phyloP scores from a whole-genome alignment of 2,888 invertebrate species.

The Embidobia sp. region DNA sequence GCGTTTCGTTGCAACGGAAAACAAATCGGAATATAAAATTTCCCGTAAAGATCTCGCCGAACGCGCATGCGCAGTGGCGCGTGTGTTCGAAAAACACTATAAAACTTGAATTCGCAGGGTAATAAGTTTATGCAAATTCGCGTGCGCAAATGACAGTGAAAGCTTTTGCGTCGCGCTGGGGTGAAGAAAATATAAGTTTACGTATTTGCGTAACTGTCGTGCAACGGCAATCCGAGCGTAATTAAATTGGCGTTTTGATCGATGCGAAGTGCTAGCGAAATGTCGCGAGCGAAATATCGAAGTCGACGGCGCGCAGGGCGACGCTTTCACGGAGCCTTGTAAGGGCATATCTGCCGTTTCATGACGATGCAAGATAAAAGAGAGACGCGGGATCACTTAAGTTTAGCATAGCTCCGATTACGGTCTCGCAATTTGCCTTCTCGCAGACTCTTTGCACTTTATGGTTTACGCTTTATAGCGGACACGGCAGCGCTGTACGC shows the following conservation, averaged over 20 bases:
- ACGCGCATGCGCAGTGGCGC: too few species aligned
- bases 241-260: constrained; percentile 59
- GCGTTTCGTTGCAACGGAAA: constrained; percentile 14
- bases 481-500: constrained; percentile 51
- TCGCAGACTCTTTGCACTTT: constrained; percentile 62
- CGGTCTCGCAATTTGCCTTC: constrained; percentile 65
- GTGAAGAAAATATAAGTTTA: constrained; percentile 47
- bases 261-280: constrained; percentile 50
- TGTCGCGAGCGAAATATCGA: constrained; percentile 46
- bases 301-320: constrained; percentile 37
- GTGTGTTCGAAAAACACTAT: too few species aligned
- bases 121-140: constrained; percentile 51
- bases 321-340: constrained; percentile 44
- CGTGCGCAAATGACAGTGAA: constrained; percentile 23
- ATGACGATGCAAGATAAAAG: constrained; percentile 61
- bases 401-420: constrained; percentile 65
- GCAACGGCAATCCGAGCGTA: constrained; percentile 30
- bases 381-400: constrained; percentile 64
- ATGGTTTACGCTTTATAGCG: constrained; percentile 63
- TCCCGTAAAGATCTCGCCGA: too few species aligned
- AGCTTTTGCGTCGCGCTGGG: constrained; percentile 18
- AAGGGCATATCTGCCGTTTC: constrained; percentile 55
- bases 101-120: too few species aligned
- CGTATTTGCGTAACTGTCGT: constrained; percentile 49
- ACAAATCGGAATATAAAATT: constrained; percentile 12